Conservation (phyloP, 2,888 invertebrate species). For the Tipula vernalis region DNA sequence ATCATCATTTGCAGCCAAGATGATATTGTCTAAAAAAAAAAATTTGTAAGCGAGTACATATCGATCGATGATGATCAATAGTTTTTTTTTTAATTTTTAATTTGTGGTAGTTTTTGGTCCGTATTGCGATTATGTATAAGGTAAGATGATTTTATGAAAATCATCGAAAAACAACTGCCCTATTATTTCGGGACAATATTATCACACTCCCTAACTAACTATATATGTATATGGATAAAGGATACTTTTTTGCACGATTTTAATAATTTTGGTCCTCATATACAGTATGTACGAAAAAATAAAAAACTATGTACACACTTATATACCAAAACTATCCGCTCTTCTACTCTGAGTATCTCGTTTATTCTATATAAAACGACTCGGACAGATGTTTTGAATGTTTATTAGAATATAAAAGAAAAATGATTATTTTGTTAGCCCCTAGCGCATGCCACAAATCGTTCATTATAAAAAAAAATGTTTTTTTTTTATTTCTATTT, state of each 20-base stretch:
- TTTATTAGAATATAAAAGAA: constrained; percentile 5
- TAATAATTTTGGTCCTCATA: not conserved
- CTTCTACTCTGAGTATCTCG: not conserved
- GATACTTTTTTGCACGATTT: not conserved
- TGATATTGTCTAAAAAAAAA: not conserved
- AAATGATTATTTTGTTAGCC: constrained; percentile 8
- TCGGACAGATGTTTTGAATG: constrained; percentile 4
- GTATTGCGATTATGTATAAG: not conserved
- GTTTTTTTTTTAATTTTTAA: not conserved
- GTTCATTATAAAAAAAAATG: not conserved
- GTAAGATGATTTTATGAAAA: not conserved
- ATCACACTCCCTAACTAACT: not conserved
- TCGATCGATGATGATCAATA: not conserved
- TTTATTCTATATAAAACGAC: not conserved
- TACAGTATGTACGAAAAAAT: not conserved
- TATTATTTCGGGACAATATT: not conserved
- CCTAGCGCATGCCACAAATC: constrained; percentile 10
- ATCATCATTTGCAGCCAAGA: not conserved
- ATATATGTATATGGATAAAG: not conserved
- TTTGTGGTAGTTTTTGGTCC: not conserved
- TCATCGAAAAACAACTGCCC: not conserved
- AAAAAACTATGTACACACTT: not conserved
- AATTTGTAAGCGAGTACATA: not conserved
- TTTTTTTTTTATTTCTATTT: not conserved
- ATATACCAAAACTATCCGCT: not conserved